A percentile compares a stretch with the other conserved stretches of the same genome.
Evolutionary conservation across 1,140 invertebrate species (phyloP).

Genomic region (Andricus grossulariae): DNA sequence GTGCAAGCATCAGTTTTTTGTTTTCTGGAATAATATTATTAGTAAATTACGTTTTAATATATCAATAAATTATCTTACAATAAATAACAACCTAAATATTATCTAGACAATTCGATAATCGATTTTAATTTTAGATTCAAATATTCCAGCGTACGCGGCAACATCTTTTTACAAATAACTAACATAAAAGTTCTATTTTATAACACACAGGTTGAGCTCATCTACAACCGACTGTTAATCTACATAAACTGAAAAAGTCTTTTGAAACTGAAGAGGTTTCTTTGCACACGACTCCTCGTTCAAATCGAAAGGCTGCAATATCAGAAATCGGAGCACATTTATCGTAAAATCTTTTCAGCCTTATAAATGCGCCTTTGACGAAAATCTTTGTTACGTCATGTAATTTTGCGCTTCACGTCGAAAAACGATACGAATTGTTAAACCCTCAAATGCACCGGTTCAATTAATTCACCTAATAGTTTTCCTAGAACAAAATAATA

Average conservation of each 20-base stretch:
- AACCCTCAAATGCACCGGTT: conserved; percentile 16
- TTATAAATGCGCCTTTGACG: conserved; percentile 21
- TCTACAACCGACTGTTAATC: background rate
- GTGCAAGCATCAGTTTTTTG: conserved; percentile 14
- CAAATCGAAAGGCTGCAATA: conserved; percentile 6
- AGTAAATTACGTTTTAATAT: background rate
- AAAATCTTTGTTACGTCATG: background rate
- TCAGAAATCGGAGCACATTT: conserved; percentile 1
- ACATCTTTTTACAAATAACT: background rate
- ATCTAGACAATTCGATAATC: background rate
- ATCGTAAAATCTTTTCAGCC: conserved; percentile 16
- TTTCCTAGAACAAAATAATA: background rate
- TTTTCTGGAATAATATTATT: background rate
- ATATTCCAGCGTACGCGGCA: background rate
- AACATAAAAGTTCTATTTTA: conserved; percentile 16
- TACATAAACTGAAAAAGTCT: background rate
- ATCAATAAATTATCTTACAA: background rate
- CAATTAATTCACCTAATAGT: background rate
- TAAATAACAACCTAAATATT: conserved; percentile 21
- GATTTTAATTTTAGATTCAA: conserved; percentile 4
- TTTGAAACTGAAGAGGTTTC: background rate
- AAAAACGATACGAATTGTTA: background rate
- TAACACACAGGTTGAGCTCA: conserved; percentile 5
- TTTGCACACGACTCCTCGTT: conserved; percentile 14
- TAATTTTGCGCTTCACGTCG: background rate